phyloP scores from a whole-genome alignment of 2,113 vertebrate genomes.

The Charadrius vociferus region DNA sequence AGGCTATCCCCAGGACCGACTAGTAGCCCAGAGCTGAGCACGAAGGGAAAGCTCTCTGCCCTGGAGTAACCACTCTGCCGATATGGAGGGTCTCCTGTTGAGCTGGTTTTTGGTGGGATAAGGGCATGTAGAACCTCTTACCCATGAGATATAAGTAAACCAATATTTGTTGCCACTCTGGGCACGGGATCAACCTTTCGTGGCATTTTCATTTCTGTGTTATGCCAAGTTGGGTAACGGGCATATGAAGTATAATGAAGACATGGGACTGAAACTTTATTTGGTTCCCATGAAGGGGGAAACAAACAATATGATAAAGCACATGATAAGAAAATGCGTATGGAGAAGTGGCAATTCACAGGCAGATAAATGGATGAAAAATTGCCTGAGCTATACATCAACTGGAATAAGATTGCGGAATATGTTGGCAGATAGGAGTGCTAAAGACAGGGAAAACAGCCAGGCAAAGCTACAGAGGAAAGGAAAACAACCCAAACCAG shows the following conservation, averaged over 20 bases:
- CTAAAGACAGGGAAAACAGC: background rate
- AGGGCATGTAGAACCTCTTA: background rate
- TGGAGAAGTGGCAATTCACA: background rate
- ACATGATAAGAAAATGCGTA: background rate
- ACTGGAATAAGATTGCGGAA: background rate
- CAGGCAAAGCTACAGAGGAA: background rate
- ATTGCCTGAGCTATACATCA: background rate
- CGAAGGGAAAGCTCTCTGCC: background rate
- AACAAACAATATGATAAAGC: background rate
- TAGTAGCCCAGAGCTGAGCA: background rate
- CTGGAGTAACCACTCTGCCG: background rate
- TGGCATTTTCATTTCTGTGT: background rate
- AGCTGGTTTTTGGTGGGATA: background rate
- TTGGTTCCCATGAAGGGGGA: background rate
- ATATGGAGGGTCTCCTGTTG: background rate
- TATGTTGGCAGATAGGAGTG: background rate
- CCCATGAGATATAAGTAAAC: background rate
- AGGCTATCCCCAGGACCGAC: background rate
- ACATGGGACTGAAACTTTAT: constrained; percentile 2
- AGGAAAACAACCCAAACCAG: background rate
- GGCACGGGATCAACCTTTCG: background rate
- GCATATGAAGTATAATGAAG: background rate
- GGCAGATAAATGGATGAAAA: background rate
- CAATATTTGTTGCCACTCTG: background rate
- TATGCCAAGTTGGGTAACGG: background rate